These are phyloP conservation scores for Artemia sinica DNA, from an alignment of 2,888 invertebrate genomes.

Conservation along the genomic window DNA sequence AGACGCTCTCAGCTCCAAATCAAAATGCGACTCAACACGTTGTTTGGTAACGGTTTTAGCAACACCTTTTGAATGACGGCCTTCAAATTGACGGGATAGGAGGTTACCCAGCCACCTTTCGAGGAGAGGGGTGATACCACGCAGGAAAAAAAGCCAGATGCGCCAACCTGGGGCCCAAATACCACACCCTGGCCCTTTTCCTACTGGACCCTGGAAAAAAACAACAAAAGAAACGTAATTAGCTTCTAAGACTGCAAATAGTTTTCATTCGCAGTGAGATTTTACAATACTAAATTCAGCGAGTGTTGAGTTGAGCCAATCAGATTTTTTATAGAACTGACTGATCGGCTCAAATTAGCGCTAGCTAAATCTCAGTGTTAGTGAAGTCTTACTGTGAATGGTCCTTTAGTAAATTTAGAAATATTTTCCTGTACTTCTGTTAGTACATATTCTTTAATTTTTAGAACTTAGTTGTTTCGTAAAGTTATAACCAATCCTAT, in stretches of 20 bases:
- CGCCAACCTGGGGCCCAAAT: slow-evolving; percentile 99
- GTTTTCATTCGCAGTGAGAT: too few species aligned
- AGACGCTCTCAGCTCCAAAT: slow-evolving; percentile 89
- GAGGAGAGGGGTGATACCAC: slow-evolving; percentile 90
- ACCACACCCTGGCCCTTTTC: slow-evolving; percentile 95
- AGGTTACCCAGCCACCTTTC: slow-evolving; percentile 99
- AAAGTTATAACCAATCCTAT: too few species aligned
- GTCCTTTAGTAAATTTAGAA: too few species aligned
- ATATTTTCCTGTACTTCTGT: too few species aligned
- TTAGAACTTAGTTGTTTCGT: too few species aligned
- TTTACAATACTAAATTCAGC: too few species aligned
- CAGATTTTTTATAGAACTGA: background rate
- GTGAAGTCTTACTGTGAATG: too few species aligned
- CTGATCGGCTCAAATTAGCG: too few species aligned
- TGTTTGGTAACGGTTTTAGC: slow-evolving; percentile 99
- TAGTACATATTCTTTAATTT: too few species aligned
- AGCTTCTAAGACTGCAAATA: too few species aligned
- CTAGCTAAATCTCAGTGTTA: too few species aligned
- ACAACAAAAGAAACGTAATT: slow-evolving; percentile 20
- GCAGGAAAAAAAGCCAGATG: slow-evolving; percentile 98
- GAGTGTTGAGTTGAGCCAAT: too few species aligned
- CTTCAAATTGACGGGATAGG: slow-evolving; percentile 94
- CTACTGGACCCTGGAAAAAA: slow-evolving; percentile 65
- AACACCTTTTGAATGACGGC: slow-evolving; percentile 96
- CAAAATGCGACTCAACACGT: slow-evolving; percentile 97